These are phyloP conservation scores for Phodopus roborovskii DNA, from an alignment of 2,113 vertebrate species.

Conservation along the genomic window DNA sequence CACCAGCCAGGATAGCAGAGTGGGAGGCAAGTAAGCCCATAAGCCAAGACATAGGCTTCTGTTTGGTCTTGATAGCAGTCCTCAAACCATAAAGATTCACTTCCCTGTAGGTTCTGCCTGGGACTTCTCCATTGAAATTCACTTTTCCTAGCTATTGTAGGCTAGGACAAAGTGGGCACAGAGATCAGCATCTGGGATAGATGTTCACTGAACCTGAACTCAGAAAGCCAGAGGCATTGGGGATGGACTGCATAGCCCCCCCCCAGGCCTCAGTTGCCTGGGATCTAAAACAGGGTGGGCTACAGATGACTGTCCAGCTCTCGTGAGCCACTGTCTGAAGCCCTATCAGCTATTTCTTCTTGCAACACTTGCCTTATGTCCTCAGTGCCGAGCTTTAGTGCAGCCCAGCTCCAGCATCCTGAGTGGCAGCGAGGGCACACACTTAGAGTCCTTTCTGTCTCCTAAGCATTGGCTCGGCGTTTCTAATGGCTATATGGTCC, in stretches of 20 bases:
- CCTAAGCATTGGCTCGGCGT: accelerated
- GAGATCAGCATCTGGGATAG: background rate
- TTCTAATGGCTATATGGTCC: background rate
- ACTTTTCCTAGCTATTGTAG: background rate
- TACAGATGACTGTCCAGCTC: too few relatives aligned
- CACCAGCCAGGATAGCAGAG: background rate
- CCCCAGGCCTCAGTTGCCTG: background rate
- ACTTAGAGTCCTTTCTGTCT: background rate
- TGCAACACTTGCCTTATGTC: background rate
- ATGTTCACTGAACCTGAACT: background rate
- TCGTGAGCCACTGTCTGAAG: background rate
- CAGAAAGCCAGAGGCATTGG: background rate
- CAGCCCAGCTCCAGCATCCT: background rate
- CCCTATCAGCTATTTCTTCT: background rate
- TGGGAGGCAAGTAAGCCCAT: background rate
- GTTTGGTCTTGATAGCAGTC: background rate
- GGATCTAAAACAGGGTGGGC: background rate
- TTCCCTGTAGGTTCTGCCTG: too few relatives aligned
- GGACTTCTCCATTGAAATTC: background rate
- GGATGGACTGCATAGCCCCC: accelerated
- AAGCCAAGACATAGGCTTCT: background rate
- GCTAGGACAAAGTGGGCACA: accelerated
- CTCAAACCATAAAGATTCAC: background rate
- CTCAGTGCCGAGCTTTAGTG: accelerated
- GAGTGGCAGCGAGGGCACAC: background rate